Evolutionary conservation across 2,797 vertebrate genomes (phyloP).

Genomic region (Ctenosaura bakeri): DNA sequence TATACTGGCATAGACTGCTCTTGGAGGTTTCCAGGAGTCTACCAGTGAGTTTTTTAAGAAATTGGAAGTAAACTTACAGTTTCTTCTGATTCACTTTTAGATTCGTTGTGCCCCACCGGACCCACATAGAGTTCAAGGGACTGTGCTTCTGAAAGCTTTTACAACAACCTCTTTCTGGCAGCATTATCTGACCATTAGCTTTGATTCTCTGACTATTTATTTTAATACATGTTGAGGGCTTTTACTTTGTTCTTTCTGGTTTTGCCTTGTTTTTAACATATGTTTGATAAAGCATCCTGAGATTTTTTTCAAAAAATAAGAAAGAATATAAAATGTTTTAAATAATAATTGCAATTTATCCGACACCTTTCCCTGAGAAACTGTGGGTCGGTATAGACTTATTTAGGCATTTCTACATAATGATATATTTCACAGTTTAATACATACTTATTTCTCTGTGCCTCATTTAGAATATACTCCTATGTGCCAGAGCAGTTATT

Average conservation of each 20-base stretch:
- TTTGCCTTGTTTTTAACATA: neutral
- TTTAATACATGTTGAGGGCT: neutral
- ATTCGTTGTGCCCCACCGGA: too few relatives aligned
- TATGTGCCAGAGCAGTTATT: constrained; percentile 29
- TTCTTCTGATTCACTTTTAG: too few relatives aligned
- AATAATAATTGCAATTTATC: neutral
- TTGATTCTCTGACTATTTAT: too few relatives aligned
- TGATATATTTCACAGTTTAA: constrained; percentile 24
- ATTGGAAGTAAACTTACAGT: too few relatives aligned
- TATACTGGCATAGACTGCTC: too few relatives aligned
- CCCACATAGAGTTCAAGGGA: too few relatives aligned
- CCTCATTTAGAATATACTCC: neutral
- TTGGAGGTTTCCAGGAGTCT: too few relatives aligned
- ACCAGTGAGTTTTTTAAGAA: too few relatives aligned
- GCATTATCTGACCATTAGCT: too few relatives aligned
- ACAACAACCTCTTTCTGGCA: too few relatives aligned
- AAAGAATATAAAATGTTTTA: neutral
- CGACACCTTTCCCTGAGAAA: neutral
- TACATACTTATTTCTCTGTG: constrained; percentile 6
- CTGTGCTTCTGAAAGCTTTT: too few relatives aligned
- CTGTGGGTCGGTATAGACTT: constrained; percentile 7
- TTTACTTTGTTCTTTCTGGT: neutral
- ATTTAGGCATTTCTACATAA: constrained; percentile 13
- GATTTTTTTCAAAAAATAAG: neutral
- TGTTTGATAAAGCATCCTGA: neutral